These are phyloP conservation scores for Busseola fusca DNA, from an alignment of 2,888 invertebrate species.

Conservation along the genomic window DNA sequence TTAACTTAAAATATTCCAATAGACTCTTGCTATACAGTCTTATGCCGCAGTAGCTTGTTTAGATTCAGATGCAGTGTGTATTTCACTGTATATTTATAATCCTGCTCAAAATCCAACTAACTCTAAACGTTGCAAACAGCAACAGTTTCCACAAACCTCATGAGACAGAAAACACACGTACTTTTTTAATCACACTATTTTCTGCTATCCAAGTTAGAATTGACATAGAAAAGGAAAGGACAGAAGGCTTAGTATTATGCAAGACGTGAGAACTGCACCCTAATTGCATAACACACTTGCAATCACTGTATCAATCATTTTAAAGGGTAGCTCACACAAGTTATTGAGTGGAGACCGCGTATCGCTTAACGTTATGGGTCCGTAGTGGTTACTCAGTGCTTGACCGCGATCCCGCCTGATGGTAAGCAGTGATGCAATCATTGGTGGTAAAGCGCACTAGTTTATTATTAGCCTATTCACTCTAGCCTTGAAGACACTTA, in stretches of 20 bases:
- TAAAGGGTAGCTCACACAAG: too few species aligned
- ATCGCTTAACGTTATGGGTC: too few species aligned
- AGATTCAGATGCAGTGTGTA: slow-evolving; percentile 16
- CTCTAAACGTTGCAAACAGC: slow-evolving; percentile 42
- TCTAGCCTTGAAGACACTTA: too few species aligned
- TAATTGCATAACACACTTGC: too few species aligned
- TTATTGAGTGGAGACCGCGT: too few species aligned
- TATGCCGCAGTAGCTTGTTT: slow-evolving; percentile 14
- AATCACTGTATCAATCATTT: too few species aligned
- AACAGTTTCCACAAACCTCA: slow-evolving; percentile 46
- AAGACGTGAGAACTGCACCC: not conserved
- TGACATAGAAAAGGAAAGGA: accelerated
- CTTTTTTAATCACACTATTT: slow-evolving; percentile 56
- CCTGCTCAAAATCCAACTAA: slow-evolving; percentile 22
- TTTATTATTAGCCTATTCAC: too few species aligned
- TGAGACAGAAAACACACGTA: slow-evolving; percentile 54
- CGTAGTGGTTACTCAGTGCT: too few species aligned
- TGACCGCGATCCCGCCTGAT: too few species aligned
- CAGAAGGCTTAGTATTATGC: slow-evolving; percentile 4
- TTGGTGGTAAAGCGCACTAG: too few species aligned
- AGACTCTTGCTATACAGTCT: slow-evolving; percentile 25
- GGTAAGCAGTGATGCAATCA: too few species aligned
- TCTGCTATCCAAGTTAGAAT: slow-evolving; percentile 44
- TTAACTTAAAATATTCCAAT: not conserved
- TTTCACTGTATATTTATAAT: slow-evolving; percentile 31